Conservation (phyloP, 2,888 invertebrate species). For the Apamea monoglypha region DNA sequence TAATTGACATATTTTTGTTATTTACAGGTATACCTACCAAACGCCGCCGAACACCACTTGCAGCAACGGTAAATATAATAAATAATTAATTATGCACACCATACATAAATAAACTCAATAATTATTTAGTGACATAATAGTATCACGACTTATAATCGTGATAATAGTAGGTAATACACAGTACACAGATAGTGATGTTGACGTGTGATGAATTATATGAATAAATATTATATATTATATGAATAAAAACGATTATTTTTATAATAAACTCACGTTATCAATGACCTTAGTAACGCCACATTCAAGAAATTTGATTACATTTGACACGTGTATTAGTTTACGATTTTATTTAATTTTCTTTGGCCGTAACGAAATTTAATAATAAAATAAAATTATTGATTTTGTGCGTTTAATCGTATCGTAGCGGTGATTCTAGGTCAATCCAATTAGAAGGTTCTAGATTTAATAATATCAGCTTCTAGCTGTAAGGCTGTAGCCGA, state of each 20-base stretch:
- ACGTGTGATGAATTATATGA: not conserved
- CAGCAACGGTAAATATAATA: slow-evolving; percentile 79
- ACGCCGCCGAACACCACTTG: slow-evolving; percentile 72
- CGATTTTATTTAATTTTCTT: slow-evolving; percentile 29
- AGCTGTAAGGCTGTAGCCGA: not conserved
- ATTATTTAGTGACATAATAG: slow-evolving; percentile 15
- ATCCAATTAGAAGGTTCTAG: not conserved
- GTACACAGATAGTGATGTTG: slow-evolving; percentile 12
- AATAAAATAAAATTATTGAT: slow-evolving; percentile 22
- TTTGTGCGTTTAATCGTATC: slow-evolving; percentile 10
- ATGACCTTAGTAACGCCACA: slow-evolving; percentile 45
- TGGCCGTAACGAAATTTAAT: slow-evolving; percentile 20
- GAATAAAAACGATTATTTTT: slow-evolving; percentile 18
- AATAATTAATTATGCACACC: slow-evolving; percentile 13
- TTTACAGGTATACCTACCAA: slow-evolving; percentile 72
- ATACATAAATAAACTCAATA: slow-evolving; percentile 15
- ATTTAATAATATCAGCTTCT: not conserved
- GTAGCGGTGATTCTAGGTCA: not conserved
- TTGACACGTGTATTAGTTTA: slow-evolving; percentile 26
- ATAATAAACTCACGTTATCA: slow-evolving; percentile 29
- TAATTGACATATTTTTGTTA: slow-evolving; percentile 31
- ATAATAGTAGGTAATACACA: not conserved
- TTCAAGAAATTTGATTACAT: slow-evolving; percentile 32
- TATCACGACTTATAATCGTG: slow-evolving; percentile 30
- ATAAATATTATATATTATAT: not conserved